Base-by-base conservation (phyloP, 2,113 vertebrate genomes). In the Chloropsis cyanopogon region DNA sequence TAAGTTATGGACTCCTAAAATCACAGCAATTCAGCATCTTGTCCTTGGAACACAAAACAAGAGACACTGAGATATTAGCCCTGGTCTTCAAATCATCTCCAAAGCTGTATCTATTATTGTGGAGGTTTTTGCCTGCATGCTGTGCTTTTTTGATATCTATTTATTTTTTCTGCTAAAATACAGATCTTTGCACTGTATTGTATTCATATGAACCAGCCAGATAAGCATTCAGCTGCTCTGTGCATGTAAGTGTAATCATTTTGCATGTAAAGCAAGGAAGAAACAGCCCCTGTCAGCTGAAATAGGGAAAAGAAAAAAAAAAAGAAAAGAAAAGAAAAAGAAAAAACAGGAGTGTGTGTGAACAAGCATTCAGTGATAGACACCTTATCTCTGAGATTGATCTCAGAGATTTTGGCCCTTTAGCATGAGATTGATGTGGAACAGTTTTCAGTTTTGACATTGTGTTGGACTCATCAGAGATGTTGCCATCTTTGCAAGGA, bases 371-470 rank as follows among this genome's bases (percentile, higher is more conserved):
- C 42, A 39, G 66, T 70, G 81, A 80, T 23, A 93, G 82, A 82
- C 1, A 1, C 59, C 39, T 41, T 22, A 59, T 79, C 35, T 81
- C 56, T 64, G 31, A 86, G 73, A 86, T 54, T 54, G 73, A 78
- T 70, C 73, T 78, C 41, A 12, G 64, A 82, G 52, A 76, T 86
- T 86, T 91, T 85, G 81, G 78, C 57, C 91, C 81, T 65, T 76
- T 29, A 89, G 33, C 0, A 0, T 50, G 81, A 82, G 71, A 80
- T 50, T 92, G 75, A 80, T 91, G 49, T 18, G 47, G 33, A 87
- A 76, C 35, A 56, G 46, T 77, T 94, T 81, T 88, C 76, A 91
- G 90, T 90, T 94, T 81, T 93, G 93, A 90, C 47, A 25, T 71
- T 56, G 79, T 37, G 39, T 92, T 86, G 85, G 85, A 64, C 31